Conservation (phyloP, 2,888 invertebrate genomes). For the Pterobdella sp. region DNA sequence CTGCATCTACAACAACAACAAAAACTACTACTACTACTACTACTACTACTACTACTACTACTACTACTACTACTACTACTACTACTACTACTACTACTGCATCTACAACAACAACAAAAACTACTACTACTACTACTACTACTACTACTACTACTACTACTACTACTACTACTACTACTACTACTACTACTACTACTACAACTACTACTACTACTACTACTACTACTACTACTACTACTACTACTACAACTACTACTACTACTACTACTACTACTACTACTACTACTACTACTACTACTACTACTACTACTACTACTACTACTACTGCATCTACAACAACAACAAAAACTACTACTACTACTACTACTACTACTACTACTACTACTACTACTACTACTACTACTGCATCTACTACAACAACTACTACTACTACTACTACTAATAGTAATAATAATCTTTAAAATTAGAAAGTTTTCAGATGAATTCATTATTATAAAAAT, state of each 20-base stretch:
- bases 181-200: constrained; percentile 14
- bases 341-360: constrained; percentile 2
- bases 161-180: constrained; percentile 15
- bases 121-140: constrained; percentile 13
- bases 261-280: neutral
- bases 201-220: constrained; percentile 13
- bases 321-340: no score
- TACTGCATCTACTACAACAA: neutral
- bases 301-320: neutral
- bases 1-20: neutral
- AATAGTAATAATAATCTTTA: neutral
- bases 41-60: constrained; percentile 1
- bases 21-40: neutral
- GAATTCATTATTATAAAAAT: no score
- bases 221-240: neutral
- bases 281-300: constrained; percentile 2
- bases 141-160: constrained; percentile 16
- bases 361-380: neutral
- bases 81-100: neutral
- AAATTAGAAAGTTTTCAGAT: no score
- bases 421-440: neutral
- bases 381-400: constrained; percentile 3
- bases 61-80: constrained; percentile 1
- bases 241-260: neutral
- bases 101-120: neutral